Evolutionary conservation across 2,113 vertebrate genomes (phyloP), one percentile per base, ranked within the genome.

Genomic region (Puntigrus tetrazona): DNA sequence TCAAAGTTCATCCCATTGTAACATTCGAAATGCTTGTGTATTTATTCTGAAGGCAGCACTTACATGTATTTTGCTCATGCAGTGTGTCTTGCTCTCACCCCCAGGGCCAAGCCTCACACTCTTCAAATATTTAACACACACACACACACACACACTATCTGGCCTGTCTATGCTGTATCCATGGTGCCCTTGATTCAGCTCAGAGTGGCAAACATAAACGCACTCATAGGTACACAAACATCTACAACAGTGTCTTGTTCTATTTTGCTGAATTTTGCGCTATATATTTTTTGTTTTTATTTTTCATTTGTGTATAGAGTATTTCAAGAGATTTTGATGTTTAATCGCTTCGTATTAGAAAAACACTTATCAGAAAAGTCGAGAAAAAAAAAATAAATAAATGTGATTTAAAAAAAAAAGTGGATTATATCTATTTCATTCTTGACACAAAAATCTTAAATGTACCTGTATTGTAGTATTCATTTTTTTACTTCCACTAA

Each of bases 1-100:
- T 91, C 88, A 86, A 79, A 85, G 87, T 87, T 61, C 61, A 80
- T 90, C 81, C 41, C 81, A 65, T 85, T 87, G 84, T 78, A 88
- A 61, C 83, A 65, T 61, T 87, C 55, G 73, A 76, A 86, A 83
- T 67, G 85, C 83, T 82, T 84, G 84, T 77, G 78, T 91, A 90
- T 91, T 81, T 78, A 89, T 88, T 89, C 82, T 91, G 90, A 91
- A 90, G 85, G 87, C 87, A 89, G 77, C 88, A 89, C 87, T 89
- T 90, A 88, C 81, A 85, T 69, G 80, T 76, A 50, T 61, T 81
- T 82, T 81, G 55, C 63, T 73, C 74, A n/a, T 83, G 74, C 81
- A 81, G 70, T 38, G 55, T 81, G 41, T 84, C 82, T n/a, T 73
- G 36, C 34, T 57, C 63, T 55, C 13, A 59, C 45, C 81, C 85